Conservation (phyloP, 2,113 vertebrate species). For the Chloropsis cyanopogon region DNA sequence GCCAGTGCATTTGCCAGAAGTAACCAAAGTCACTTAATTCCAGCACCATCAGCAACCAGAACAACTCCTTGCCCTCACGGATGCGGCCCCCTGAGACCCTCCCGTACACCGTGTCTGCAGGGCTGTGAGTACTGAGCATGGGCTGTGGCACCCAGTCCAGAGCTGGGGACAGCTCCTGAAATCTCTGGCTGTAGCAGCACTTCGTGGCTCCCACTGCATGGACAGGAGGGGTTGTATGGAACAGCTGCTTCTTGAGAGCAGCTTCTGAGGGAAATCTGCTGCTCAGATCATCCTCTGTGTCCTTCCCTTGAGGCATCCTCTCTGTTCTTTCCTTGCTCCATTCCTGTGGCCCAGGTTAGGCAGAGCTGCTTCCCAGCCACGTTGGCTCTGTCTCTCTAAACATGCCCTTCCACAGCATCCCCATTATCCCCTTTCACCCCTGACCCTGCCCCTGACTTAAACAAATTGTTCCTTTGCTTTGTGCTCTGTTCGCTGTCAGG, state of each 20-base stretch:
- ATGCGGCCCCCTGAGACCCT: neutral
- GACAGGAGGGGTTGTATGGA: neutral
- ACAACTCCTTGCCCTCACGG: neutral
- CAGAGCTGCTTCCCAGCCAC: neutral
- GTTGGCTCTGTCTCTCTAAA: neutral
- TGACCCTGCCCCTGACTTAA: neutral
- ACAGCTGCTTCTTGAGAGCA: neutral
- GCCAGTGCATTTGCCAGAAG: neutral
- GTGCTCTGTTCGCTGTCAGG: neutral
- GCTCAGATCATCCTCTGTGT: neutral
- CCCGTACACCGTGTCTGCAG: rapidly evolving
- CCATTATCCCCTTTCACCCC: neutral
- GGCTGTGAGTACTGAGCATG: neutral
- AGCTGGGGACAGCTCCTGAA: neutral
- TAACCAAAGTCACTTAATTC: neutral
- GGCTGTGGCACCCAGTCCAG: neutral
- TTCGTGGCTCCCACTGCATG: neutral
- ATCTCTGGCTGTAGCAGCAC: neutral
- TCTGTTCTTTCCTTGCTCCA: neutral
- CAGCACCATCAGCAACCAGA: neutral
- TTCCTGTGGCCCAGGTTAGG: neutral
- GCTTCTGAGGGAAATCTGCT: neutral
- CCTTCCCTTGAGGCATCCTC: neutral
- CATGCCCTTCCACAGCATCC: neutral
- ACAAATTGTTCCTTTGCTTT: neutral